phyloP scores from a whole-genome alignment of 2,888 invertebrate genomes.

The Anthophora plumipes region DNA sequence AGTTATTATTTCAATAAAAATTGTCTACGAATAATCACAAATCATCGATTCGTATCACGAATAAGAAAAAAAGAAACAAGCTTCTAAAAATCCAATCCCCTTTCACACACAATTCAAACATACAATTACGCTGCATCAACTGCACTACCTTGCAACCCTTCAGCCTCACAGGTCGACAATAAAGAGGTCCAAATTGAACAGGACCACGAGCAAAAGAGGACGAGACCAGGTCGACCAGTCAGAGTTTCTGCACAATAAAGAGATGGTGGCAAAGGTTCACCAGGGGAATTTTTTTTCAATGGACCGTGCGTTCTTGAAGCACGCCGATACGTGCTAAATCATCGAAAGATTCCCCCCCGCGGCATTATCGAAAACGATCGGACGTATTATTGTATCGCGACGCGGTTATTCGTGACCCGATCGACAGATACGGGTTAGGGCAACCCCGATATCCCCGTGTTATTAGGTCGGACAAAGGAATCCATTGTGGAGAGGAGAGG shows the following conservation, averaged over 20 bases:
- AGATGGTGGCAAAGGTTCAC: not conserved
- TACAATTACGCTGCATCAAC: too few relatives aligned
- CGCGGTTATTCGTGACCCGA: conserved; percentile 69
- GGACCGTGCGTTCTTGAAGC: not conserved
- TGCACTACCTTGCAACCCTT: too few relatives aligned
- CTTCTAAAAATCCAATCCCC: too few relatives aligned
- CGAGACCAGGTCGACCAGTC: not conserved
- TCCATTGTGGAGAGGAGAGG: conserved; percentile 62
- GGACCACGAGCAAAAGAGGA: not conserved
- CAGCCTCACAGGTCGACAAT: not conserved
- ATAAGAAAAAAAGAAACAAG: too few relatives aligned
- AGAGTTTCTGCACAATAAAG: not conserved
- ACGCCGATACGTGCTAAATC: conserved; percentile 62
- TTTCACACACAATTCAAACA: too few relatives aligned
- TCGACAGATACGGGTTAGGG: conserved; percentile 60
- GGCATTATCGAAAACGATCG: conserved; percentile 67
- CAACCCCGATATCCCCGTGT: conserved; percentile 61
- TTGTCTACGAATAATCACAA: too few relatives aligned
- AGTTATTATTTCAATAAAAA: too few relatives aligned
- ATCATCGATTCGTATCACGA: too few relatives aligned
- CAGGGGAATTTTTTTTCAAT: conserved; percentile 44
- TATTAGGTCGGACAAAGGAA: conserved; percentile 73
- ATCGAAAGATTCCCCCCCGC: conserved; percentile 36
- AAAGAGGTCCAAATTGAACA: conserved; percentile 1
- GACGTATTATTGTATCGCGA: conserved; percentile 71